These are phyloP conservation scores for Trematocara macrostoma DNA, from an alignment of 2,113 vertebrate genomes.

Conservation along the genomic window DNA sequence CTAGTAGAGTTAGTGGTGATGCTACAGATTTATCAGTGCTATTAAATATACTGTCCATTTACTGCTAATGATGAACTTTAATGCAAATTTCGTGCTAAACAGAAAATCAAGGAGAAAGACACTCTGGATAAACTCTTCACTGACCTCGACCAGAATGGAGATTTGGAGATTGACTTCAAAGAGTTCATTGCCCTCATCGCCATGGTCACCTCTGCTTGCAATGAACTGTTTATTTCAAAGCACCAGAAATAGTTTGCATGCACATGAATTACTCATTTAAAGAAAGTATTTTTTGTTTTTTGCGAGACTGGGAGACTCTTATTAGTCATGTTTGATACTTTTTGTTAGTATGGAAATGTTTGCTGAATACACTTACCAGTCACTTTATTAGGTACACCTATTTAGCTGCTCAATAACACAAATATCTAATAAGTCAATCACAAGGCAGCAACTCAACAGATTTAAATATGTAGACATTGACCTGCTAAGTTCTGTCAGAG, in stretches of 20 bases:
- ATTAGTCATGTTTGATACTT: neutral
- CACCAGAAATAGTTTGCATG: neutral
- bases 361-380: neutral
- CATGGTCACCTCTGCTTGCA: conserved; percentile 72
- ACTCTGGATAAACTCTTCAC: conserved; percentile 66
- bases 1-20: neutral
- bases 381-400: neutral
- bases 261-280: neutral
- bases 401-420: neutral
- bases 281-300: neutral
- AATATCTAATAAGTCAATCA: neutral
- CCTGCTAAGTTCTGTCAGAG: neutral
- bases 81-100: neutral
- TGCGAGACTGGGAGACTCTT: neutral
- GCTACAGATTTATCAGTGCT: neutral
- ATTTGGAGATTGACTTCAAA: conserved; percentile 72
- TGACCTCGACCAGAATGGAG: conserved; percentile 71
- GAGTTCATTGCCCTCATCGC: conserved; percentile 70
- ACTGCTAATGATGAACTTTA: neutral
- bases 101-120: conserved; percentile 67
- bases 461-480: neutral
- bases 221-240: conserved; percentile 42
- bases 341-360: neutral
- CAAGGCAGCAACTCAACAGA: neutral
- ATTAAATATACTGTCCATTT: neutral